Percentiles rank a stretch among this genome's conserved stretches.
Evolutionary conservation across 2,888 invertebrate genomes (phyloP).

Genomic region (Gari tellinella): DNA sequence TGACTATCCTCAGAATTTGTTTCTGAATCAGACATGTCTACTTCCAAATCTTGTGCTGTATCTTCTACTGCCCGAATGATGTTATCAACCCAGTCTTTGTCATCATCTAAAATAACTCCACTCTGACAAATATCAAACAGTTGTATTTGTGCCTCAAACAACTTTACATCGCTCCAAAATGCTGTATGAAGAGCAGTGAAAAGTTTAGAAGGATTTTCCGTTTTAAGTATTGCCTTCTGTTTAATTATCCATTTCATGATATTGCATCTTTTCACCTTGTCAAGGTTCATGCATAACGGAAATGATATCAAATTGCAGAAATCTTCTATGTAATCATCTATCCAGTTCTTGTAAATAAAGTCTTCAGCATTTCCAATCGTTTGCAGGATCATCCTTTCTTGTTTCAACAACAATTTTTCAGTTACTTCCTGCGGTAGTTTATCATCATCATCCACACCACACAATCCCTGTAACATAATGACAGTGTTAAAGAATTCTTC

Average conservation of each 20-base stretch:
- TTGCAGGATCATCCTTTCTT: conserved; percentile 36
- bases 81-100: too few species aligned
- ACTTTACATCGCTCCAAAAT: conserved; percentile 6
- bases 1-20: too few species aligned
- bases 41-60: too few species aligned
- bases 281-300: not conserved
- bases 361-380: conserved; percentile 15
- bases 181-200: conserved; percentile 24
- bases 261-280: not conserved
- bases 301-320: conserved; percentile 30
- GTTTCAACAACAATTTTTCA: conserved; percentile 27
- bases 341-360: conserved; percentile 6
- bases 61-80: too few species aligned
- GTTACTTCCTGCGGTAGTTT: conserved; percentile 46
- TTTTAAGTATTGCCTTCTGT: not conserved
- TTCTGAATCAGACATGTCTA: too few species aligned
- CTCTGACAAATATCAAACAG: conserved; percentile 21
- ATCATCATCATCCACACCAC: conserved; percentile 56
- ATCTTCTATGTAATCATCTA: conserved; percentile 38
- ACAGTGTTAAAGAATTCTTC: conserved; percentile 52
- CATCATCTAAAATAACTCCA: too few species aligned
- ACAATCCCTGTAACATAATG: conserved; percentile 31
- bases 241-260: not conserved
- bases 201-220: not conserved
- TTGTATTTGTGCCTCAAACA: conserved; percentile 20